Conservation (phyloP, 1,140 invertebrate genomes). For the Meloidogyne exigua region DNA sequence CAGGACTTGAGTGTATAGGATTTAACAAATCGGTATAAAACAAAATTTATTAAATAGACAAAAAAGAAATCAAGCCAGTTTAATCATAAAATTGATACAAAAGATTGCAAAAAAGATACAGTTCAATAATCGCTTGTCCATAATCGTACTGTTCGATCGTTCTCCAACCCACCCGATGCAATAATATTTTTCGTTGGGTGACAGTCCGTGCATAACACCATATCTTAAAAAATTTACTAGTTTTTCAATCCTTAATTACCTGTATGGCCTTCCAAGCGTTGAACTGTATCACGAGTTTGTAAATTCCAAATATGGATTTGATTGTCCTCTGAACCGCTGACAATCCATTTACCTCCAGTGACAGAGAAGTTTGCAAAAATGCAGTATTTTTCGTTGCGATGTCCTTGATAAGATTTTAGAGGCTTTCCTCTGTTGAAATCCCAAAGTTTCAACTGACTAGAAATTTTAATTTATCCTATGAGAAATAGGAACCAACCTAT, state of each 20-base stretch:
- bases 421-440: conserved; percentile 93
- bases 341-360: conserved; percentile 99
- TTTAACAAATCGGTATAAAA: neutral
- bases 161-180: conserved; percentile 94
- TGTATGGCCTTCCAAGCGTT: conserved; percentile 91
- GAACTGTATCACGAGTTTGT: conserved; percentile 97
- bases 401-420: conserved; percentile 93
- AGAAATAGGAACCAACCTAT: conserved; percentile 71
- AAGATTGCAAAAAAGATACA: neutral
- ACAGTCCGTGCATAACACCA: conserved; percentile 93
- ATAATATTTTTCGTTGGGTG: conserved; percentile 99
- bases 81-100: no score
- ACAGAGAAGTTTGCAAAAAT: conserved; percentile 99
- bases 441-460: conserved; percentile 89
- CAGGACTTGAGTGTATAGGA: neutral
- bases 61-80: no score
- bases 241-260: conserved; percentile 66
- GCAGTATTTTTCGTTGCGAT: conserved; percentile 99
- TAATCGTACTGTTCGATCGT: conserved; percentile 97
- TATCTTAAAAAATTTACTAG: conserved; percentile 72
- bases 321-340: conserved; percentile 98
- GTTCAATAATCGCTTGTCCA: conserved; percentile 85
- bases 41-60: no score
- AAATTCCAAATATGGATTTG: conserved; percentile 99
- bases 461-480: conserved; percentile 44